Percentiles rank a stretch among this genome's conserved stretches.
phyloP scores from a whole-genome alignment of 2,888 invertebrate species.

The Eilema depressum region DNA sequence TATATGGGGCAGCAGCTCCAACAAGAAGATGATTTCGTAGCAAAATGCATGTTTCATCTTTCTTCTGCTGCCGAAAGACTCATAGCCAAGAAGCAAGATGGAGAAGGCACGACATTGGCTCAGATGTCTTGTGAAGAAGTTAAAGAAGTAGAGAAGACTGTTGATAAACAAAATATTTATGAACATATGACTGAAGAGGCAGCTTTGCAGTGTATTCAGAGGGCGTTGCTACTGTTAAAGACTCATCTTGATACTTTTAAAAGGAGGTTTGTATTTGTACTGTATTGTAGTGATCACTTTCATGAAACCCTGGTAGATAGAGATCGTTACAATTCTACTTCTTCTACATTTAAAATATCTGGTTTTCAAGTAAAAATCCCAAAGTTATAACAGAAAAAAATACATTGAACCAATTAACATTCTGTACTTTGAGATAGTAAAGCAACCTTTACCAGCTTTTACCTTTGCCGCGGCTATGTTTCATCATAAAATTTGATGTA shows the following conservation, averaged over 20 bases:
- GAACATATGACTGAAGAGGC: conserved; percentile 90
- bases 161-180: conserved; percentile 80
- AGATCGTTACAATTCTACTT: too few species aligned
- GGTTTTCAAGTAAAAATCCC: too few species aligned
- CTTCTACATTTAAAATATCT: too few species aligned
- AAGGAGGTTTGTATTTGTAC: conserved; percentile 86
- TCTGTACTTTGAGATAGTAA: too few species aligned
- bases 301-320: not conserved
- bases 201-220: conserved; percentile 95
- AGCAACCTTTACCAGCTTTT: too few species aligned
- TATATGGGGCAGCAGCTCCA: conserved; percentile 97
- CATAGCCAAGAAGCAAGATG: conserved; percentile 72
- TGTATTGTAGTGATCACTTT: not conserved
- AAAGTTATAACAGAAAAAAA: too few species aligned
- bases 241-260: conserved; percentile 98
- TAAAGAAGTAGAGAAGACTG: conserved; percentile 67
- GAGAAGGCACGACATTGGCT: conserved; percentile 56
- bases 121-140: conserved; percentile 56
- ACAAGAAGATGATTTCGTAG: conserved; percentile 96
- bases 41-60: conserved; percentile 97
- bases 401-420: too few species aligned
- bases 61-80: conserved; percentile 93
- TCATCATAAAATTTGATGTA: too few species aligned
- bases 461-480: too few species aligned
- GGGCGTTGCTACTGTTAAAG: conserved; percentile 94